These are phyloP conservation scores for Siniperca obscura DNA, from an alignment of 2,797 vertebrate species.

Conservation along the genomic window DNA sequence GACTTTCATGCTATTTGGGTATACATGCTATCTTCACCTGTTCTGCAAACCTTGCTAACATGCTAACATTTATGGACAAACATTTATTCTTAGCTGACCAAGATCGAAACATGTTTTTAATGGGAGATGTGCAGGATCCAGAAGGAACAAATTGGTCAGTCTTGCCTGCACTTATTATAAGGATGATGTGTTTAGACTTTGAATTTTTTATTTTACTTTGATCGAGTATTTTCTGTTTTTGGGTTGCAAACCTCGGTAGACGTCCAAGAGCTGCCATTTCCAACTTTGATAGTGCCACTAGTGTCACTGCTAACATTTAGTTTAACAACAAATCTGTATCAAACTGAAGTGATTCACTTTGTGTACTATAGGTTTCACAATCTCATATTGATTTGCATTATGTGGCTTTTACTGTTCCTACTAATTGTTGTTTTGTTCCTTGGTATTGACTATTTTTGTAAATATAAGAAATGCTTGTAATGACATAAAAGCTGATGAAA, in stretches of 20 bases:
- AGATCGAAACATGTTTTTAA: conserved; percentile 51
- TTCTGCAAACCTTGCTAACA: conserved; percentile 34
- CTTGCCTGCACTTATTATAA: neutral
- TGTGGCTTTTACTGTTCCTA: neutral
- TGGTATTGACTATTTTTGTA: neutral
- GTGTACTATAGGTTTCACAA: neutral
- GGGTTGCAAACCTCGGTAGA: neutral
- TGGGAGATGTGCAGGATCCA: conserved; percentile 38
- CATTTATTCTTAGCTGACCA: conserved; percentile 56
- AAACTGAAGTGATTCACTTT: neutral
- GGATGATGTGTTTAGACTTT: conserved; percentile 24
- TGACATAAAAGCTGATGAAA: neutral
- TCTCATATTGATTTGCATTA: neutral
- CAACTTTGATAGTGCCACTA: neutral
- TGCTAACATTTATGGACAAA: conserved; percentile 41
- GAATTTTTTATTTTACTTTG: neutral
- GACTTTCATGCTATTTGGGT: conserved; percentile 9
- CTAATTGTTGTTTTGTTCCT: neutral
- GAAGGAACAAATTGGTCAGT: conserved; percentile 50
- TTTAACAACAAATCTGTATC: neutral
- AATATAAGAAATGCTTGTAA: neutral
- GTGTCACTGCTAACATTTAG: neutral
- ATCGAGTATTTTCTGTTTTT: conserved; percentile 8
- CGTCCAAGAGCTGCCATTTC: neutral
- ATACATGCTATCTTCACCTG: conserved; percentile 46